Conservation (phyloP, 1,140 invertebrate genomes). For the Bombus consobrinus region DNA sequence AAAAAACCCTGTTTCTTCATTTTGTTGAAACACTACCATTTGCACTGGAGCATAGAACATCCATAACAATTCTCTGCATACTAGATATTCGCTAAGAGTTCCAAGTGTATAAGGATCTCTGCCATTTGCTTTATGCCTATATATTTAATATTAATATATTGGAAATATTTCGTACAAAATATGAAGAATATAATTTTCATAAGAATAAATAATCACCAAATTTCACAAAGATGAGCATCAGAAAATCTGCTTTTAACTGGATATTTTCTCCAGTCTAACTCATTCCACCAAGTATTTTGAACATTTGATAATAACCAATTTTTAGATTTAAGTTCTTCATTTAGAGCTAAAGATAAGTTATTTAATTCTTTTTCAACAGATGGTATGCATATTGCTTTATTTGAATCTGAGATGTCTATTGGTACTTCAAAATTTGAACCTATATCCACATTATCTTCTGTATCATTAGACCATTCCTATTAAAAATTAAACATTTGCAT, state of each 20-base stretch:
- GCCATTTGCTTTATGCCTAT: conserved; percentile 70
- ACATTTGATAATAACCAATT: conserved; percentile 78
- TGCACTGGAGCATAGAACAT: conserved; percentile 75
- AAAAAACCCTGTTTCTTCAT: conserved; percentile 62
- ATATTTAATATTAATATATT: conserved; percentile 27
- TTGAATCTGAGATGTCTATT: conserved; percentile 1
- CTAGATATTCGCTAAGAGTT: conserved; percentile 79
- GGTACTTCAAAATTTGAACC: conserved; percentile 15
- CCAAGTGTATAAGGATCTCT: conserved; percentile 63
- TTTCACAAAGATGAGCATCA: conserved; percentile 73
- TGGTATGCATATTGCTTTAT: conserved; percentile 35
- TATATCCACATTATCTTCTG: conserved; percentile 60
- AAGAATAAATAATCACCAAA: conserved; percentile 68
- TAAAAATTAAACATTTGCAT: background rate
- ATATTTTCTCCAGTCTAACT: conserved; percentile 72
- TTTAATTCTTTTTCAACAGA: conserved; percentile 32
- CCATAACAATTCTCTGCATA: conserved; percentile 79
- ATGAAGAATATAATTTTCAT: conserved; percentile 7
- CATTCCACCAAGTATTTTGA: conserved; percentile 80
- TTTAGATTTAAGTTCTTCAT: conserved; percentile 71
- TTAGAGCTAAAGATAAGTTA: conserved; percentile 59
- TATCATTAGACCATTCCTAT: conserved; percentile 72
- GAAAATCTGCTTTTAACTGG: conserved; percentile 72
- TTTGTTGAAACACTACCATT: conserved; percentile 75
- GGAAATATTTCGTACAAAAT: background rate